Conservation (phyloP, 2,797 vertebrate species). For the Myotis myotis region DNA sequence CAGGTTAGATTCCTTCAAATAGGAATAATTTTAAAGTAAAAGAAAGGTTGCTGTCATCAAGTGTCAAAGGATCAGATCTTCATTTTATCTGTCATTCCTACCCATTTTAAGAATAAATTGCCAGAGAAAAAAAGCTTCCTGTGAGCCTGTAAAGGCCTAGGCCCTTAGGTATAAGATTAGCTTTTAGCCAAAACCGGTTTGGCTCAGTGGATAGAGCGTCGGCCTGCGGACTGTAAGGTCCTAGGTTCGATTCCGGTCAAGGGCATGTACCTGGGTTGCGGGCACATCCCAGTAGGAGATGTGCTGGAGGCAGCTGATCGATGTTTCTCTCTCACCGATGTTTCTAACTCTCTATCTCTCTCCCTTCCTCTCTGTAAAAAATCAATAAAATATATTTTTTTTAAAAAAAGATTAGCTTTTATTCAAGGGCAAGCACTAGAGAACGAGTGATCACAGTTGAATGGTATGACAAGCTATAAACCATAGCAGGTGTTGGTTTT, state of each 20-base stretch:
- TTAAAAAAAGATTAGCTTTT: neutral
- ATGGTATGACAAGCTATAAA: neutral
- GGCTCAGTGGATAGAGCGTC: too few relatives aligned
- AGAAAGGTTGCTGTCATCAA: conserved; percentile 27
- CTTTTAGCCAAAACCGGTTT: too few relatives aligned
- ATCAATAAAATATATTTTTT: too few relatives aligned
- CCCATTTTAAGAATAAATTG: neutral
- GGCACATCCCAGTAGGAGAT: too few relatives aligned
- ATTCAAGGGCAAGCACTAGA: neutral
- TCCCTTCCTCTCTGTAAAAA: too few relatives aligned
- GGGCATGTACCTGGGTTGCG: too few relatives aligned
- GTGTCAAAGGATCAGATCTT: conserved; percentile 31
- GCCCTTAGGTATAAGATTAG: neutral
- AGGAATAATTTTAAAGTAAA: conserved; percentile 31
- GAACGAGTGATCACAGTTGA: neutral
- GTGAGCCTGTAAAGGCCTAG: neutral
- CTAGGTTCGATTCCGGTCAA: too few relatives aligned
- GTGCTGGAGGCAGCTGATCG: too few relatives aligned
- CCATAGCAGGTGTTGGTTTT: neutral
- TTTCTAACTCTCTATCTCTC: too few relatives aligned
- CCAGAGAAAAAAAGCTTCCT: neutral
- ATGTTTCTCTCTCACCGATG: too few relatives aligned
- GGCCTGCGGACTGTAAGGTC: too few relatives aligned
- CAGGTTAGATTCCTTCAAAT: conserved; percentile 11
- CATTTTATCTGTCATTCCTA: conserved; percentile 17